Percentiles rank a stretch among this genome's conserved stretches.
Conservation (phyloP, 1,140 invertebrate genomes). For the Dendrolimus punctatus region DNA sequence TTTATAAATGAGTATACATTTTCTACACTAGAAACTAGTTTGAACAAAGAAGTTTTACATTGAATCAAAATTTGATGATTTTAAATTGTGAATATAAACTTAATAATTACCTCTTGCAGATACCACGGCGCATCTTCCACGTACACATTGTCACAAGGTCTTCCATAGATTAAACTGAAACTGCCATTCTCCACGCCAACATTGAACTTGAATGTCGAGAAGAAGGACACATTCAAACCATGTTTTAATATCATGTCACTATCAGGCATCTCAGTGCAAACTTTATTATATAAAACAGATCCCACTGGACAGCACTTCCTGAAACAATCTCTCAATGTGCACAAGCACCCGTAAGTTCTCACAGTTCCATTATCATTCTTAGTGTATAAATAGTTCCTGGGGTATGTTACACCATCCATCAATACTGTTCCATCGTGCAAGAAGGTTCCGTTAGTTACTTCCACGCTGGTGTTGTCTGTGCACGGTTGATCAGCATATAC, state of each 20-base stretch:
- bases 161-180: conserved; percentile 22
- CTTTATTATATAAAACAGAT: conserved; percentile 18
- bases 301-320: conserved; percentile 47
- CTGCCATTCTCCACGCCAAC: conserved; percentile 15
- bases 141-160: conserved; percentile 23
- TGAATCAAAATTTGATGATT: no score
- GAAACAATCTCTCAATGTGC: conserved; percentile 37
- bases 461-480: conserved; percentile 31
- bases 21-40: no score
- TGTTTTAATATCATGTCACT: conserved; percentile 20
- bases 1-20: no score
- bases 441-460: conserved; percentile 23
- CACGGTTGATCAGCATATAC: conserved; percentile 19
- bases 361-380: conserved; percentile 30
- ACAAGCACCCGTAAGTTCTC: conserved; percentile 40
- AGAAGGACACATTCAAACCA: conserved; percentile 29
- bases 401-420: conserved; percentile 29
- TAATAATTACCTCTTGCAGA: conserved; percentile 36
- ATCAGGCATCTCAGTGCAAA: conserved; percentile 20
- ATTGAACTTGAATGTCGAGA: conserved; percentile 18
- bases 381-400: conserved; percentile 30
- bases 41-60: no score
- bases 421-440: conserved; percentile 24
- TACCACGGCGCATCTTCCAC: conserved; percentile 30
- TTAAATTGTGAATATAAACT: no score